Conservation (phyloP, 2,797 vertebrate species). For the Pipistrellus kuhlii region DNA sequence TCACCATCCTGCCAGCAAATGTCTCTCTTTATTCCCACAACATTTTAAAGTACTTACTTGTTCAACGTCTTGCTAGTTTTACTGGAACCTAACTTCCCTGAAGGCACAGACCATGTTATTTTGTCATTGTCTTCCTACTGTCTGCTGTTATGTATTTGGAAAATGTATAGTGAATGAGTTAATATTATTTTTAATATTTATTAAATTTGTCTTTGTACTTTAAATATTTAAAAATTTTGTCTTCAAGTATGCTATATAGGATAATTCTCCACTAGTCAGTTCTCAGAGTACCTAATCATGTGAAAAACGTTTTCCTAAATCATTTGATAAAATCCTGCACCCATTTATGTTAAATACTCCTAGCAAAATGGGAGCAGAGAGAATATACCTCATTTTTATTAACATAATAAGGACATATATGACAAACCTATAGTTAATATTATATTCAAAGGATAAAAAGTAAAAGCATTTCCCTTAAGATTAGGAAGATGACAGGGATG, state of each 20-base stretch:
- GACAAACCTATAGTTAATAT: background rate
- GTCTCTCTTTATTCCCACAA: background rate
- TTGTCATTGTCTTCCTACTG: background rate
- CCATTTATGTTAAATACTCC: background rate
- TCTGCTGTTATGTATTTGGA: background rate
- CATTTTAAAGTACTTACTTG: background rate
- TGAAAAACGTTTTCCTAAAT: background rate
- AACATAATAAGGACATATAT: background rate
- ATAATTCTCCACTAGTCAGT: background rate
- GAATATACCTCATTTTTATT: background rate
- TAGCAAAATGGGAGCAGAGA: background rate
- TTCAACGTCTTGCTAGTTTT: background rate
- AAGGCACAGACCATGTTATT: background rate
- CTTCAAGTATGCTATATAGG: background rate
- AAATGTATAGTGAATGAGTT: background rate
- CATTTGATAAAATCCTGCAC: background rate
- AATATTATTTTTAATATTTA: background rate
- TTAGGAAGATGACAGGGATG: background rate
- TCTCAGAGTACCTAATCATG: background rate
- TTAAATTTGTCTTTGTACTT: background rate
- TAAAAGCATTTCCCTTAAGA: background rate
- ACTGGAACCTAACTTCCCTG: background rate
- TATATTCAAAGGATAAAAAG: background rate
- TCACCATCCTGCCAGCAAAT: background rate
- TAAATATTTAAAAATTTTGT: conserved; percentile 45